Evolutionary conservation across 2,888 invertebrate genomes (phyloP).

Genomic region (Drosophila hamatofila): DNA sequence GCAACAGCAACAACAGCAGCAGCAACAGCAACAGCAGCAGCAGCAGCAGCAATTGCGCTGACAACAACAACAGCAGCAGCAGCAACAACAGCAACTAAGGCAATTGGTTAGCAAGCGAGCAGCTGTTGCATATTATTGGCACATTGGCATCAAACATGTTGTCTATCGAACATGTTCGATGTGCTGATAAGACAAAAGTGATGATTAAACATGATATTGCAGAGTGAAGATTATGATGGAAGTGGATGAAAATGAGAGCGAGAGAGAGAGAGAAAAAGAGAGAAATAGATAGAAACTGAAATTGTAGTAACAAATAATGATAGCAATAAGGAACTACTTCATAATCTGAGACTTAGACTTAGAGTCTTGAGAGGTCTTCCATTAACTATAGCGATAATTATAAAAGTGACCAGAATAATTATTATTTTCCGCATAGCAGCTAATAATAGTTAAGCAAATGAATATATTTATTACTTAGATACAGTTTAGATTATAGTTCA

Average conservation of each 20-base stretch:
- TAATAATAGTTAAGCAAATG: background rate
- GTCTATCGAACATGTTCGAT: constrained; percentile 62
- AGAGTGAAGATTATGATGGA: background rate
- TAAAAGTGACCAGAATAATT: background rate
- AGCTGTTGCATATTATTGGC: constrained; percentile 73
- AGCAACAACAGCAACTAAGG: constrained; percentile 25
- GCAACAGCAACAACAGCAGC: constrained; percentile 26
- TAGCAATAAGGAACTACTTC: background rate
- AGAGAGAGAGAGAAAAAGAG: background rate
- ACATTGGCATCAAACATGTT: constrained; percentile 64
- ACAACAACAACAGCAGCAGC: constrained; percentile 21
- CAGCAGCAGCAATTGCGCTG: constrained; percentile 27
- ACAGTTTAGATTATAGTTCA: background rate
- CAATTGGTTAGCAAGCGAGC: constrained; percentile 35
- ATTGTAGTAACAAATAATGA: no score
- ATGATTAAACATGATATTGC: background rate
- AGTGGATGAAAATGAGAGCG: background rate
- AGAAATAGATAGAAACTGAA: no score
- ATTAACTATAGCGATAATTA: background rate
- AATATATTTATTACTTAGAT: background rate
- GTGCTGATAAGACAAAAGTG: constrained; percentile 57
- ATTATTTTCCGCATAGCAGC: background rate
- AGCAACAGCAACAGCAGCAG: constrained; percentile 16
- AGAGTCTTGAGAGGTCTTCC: no score
- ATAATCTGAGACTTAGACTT: background rate